Base-by-base conservation (phyloP, 1,140 invertebrate species). In the Andrena cerasifolii region DNA sequence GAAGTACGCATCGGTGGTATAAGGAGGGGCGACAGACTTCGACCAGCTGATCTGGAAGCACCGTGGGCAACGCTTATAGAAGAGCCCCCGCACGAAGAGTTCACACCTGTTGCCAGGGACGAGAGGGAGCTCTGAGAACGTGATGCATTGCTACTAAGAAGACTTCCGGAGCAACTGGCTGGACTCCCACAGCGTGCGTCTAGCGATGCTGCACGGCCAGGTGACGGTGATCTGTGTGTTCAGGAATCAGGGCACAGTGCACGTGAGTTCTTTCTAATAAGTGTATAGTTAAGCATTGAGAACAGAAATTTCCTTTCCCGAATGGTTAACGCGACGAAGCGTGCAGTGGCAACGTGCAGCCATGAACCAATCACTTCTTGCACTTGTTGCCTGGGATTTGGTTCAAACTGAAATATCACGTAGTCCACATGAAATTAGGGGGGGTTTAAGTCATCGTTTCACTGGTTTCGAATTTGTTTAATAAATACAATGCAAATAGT, bases 11-110 rank as follows among this genome's bases (percentile, higher is more conserved):
- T 94, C 14, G 95, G 94, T 10, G 95, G 95, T 89, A 96, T 96
- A 21, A 96, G 92, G 47, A 96, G 90, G 0, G 96, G 96, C 2
- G 96, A 96, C 18, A 96, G 91, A 86, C 95, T 96, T 66, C 95
- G 92, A 51, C 73, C 82, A 7, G 72, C 62, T 51, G 86, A 83
- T 85, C 90, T 88, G 81, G 90, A 28, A 92, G 93, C 93, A 89
- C 70, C 90, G 84, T 86, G 93, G 93, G 81, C 92, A 89, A 21
- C 93, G 93, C 78, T 81, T 33, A 82, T 78, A 91, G 85, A 80
- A 24, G 85, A 74, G 59, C 85, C 82, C 10, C 76, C 94, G 24
- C 93, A 91, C 76, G 92, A 93, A 10, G 93, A 92, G 51, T 92
- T 93, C 33, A 92, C 89, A 51, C 89, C 89, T 82, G 94, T 89